Percentiles rank a stretch among this genome's conserved stretches.
Conservation (phyloP, 2,888 invertebrate genomes). For the Arrhopalites spinosus region DNA sequence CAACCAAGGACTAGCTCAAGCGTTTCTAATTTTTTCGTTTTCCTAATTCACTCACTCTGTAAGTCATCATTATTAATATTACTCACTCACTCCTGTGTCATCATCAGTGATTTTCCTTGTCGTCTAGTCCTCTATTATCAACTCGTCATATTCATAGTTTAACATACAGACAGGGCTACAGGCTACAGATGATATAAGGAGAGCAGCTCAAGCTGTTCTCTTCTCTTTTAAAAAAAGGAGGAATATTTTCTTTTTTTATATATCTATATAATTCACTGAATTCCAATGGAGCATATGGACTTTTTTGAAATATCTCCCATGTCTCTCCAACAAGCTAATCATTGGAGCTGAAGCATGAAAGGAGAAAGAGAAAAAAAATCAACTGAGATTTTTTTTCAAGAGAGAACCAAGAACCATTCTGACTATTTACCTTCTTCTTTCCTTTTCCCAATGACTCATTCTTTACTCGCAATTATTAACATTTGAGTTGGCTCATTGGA, state of each 20-base stretch:
- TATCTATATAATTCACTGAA: constrained; percentile 4
- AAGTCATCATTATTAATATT: constrained; percentile 39
- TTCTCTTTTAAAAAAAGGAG: neutral
- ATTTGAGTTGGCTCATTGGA: constrained; percentile 28
- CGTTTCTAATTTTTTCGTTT: constrained; percentile 42
- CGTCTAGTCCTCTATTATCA: constrained; percentile 26
- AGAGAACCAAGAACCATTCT: neutral
- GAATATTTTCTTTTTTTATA: constrained; percentile 10
- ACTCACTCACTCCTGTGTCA: constrained; percentile 38
- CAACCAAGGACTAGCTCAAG: constrained; percentile 29
- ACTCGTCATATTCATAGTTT: constrained; percentile 19
- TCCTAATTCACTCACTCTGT: constrained; percentile 41
- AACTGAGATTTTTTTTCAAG: constrained; percentile 7
- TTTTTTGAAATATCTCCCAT: neutral
- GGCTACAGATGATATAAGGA: neutral
- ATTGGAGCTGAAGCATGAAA: neutral
- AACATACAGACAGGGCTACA: too few relatives aligned
- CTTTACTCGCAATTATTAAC: constrained; percentile 32
- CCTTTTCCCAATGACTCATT: constrained; percentile 24
- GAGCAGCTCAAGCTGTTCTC: neutral
- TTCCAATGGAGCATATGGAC: neutral
- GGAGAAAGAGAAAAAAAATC: constrained; percentile 1
- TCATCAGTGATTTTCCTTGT: constrained; percentile 35
- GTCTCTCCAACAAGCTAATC: neutral
- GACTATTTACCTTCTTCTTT: neutral